Percentiles rank a stretch among this genome's conserved stretches.
These are phyloP conservation scores for Ceratothoa steindachneri DNA, from an alignment of 2,888 invertebrate genomes.

Conservation along the genomic window DNA sequence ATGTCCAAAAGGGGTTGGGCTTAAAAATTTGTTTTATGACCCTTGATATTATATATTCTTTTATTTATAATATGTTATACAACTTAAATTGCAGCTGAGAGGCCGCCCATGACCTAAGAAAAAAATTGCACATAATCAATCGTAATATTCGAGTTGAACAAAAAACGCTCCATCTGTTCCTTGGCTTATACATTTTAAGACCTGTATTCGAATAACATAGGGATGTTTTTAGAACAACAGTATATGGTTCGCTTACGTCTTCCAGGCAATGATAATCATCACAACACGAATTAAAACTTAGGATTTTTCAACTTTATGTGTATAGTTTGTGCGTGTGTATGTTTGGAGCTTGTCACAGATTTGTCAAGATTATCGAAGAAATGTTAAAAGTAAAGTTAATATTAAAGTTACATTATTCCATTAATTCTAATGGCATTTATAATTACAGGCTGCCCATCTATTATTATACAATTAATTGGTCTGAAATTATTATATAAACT, in stretches of 20 bases:
- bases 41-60: constrained; percentile 8
- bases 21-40: constrained; percentile 6
- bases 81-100: background rate
- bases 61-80: background rate
- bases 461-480: background rate
- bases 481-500: background rate
- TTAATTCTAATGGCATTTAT: background rate
- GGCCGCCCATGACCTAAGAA: background rate
- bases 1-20: background rate
- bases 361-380: background rate
- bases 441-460: background rate
- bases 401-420: background rate
- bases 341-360: background rate
- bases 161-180: too few relatives aligned
- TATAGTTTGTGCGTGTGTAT: too few relatives aligned
- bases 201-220: background rate
- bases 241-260: background rate
- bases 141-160: background rate
- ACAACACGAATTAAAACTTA: background rate
- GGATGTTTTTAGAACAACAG: too few relatives aligned
- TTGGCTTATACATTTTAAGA: background rate
- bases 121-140: background rate
- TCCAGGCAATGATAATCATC: background rate
- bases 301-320: background rate
- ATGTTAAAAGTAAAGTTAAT: background rate